Base-by-base conservation (phyloP, 2,797 vertebrate species). In the Neosalanx taihuensis region DNA sequence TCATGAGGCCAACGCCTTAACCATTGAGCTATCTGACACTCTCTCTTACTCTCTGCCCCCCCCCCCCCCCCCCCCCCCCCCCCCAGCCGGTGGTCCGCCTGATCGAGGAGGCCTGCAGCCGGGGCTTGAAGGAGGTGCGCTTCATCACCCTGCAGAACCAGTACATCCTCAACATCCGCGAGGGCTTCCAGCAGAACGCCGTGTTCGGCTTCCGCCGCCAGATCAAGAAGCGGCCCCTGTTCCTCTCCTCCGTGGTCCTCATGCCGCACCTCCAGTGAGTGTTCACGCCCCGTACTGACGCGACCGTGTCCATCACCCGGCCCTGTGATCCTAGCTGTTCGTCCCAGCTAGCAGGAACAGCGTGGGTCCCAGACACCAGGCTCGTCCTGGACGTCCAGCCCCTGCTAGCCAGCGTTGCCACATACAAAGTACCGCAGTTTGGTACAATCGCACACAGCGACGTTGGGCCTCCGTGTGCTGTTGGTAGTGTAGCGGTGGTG, bases 71-170 rank as follows among this genome's bases (percentile, higher is more conserved):
- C 51, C 35, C 66, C 73, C 26, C 56, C 23, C 26, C 71, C 71
- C 12, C 69, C 23, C 86, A 99, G 97, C 95, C 96, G 5, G 97
- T 98, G 80, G 94, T 98, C 58, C 94, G 95, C 79, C 78, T 99
- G 84, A 98, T 99, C 37, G 96, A 99, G 86, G 95, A 98, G 88
- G 96, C 97, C 1, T 95, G 92, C 58, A 94, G 90, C 18, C 91
- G 96, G 30, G 97, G 97, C 57, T 91, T 99, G 74, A 96, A 96
- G 81, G 97, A 99, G 87, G 95, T 99, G 33, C 95, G 97, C 1
- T 98, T 99, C 80, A 94, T 98, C 66, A 99, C 96, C 63, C 95
- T 97, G 89, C 96, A 98, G 85, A 98, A 97, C 85, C 97, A 98
- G 85, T 98, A 99, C 72, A 96, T 97, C 86, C 91, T 99, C 74